phyloP scores from a whole-genome alignment of 1,140 invertebrate genomes.

The Microplitis mediator region DNA sequence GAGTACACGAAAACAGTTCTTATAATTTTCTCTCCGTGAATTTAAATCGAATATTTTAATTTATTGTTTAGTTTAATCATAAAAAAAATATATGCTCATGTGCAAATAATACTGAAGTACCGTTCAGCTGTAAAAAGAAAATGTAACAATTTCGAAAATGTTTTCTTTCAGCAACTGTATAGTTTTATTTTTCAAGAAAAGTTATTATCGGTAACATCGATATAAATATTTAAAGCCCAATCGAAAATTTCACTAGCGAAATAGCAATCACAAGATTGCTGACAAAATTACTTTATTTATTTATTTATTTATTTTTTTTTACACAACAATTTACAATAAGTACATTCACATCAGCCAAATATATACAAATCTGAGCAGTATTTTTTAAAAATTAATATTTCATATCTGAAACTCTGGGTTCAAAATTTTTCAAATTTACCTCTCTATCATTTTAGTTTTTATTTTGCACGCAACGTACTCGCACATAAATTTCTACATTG shows the following conservation, averaged over 20 bases:
- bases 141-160: too few species aligned
- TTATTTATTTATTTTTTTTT: conserved; percentile 30
- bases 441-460: background rate
- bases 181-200: background rate
- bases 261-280: conserved; percentile 9
- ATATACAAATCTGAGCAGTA: conserved; percentile 32
- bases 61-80: background rate
- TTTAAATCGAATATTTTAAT: background rate
- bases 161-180: background rate
- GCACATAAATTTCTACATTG: conserved; percentile 58
- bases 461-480: conserved; percentile 56
- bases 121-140: too few species aligned
- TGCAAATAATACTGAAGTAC: background rate
- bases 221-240: conserved; percentile 31
- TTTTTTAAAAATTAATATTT: background rate
- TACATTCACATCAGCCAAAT: conserved; percentile 41
- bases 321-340: conserved; percentile 51
- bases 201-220: conserved; percentile 19
- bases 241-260: conserved; percentile 30
- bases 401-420: background rate
- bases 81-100: conserved; percentile 5
- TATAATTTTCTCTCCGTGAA: background rate
- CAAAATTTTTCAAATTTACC: background rate
- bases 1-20: too few species aligned
- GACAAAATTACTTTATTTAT: conserved; percentile 14